Percentiles rank a stretch among this genome's conserved stretches.
phyloP scores from a whole-genome alignment of 1,140 invertebrate genomes.

The Sweltsa coloradensis region DNA sequence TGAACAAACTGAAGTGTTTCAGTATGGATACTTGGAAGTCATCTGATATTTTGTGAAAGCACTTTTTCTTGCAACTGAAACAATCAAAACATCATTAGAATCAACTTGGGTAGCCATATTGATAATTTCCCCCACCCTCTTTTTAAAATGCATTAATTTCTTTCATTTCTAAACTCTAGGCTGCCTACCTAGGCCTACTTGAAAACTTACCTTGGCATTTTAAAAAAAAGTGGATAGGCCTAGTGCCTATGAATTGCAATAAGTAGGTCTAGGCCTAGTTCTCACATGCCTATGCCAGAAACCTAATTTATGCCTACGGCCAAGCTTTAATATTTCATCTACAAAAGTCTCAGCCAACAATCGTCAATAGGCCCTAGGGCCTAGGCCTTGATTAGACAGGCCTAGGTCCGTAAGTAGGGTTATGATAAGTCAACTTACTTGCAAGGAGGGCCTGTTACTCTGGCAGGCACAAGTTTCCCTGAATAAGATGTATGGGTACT shows the following conservation, averaged over 20 bases:
- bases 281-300: no score
- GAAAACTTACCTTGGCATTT: no score
- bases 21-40: neutral
- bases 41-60: neutral
- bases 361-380: no score
- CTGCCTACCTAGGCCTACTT: no score
- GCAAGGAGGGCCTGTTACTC: neutral
- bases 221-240: no score
- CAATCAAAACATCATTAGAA: neutral
- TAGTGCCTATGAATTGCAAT: no score
- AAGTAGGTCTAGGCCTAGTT: no score
- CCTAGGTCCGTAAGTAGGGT: no score
- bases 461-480: neutral
- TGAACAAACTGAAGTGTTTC: neutral
- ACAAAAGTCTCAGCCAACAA: no score
- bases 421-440: neutral
- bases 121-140: neutral
- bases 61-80: slow-evolving; percentile 1
- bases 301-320: no score
- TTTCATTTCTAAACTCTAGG: neutral
- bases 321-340: no score
- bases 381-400: no score
- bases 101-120: neutral
- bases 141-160: neutral
- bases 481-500: neutral